A percentile compares a stretch with the other conserved stretches of the same genome.
phyloP scores from a whole-genome alignment of 2,888 invertebrate species.

The Noctua comes region DNA sequence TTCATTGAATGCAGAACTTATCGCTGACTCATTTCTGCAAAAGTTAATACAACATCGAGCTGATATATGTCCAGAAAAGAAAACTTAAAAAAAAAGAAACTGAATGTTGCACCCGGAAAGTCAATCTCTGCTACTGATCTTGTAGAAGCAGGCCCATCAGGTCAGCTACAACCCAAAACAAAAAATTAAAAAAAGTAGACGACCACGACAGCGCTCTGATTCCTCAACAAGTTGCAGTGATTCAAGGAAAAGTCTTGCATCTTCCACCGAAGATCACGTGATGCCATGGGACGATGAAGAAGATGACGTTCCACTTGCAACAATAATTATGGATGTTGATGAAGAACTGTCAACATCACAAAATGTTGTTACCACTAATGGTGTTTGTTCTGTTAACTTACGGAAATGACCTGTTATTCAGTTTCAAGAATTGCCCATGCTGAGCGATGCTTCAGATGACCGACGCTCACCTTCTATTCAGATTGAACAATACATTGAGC shows the following conservation, averaged over 20 bases:
- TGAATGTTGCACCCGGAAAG: slow-evolving; percentile 20
- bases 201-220: slow-evolving; percentile 15
- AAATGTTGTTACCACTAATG: too few relatives aligned
- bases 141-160: not conserved
- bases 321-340: not conserved
- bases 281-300: slow-evolving; percentile 17
- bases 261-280: slow-evolving; percentile 15
- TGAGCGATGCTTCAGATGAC: too few relatives aligned
- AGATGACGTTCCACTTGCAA: not conserved
- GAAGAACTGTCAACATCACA: not conserved
- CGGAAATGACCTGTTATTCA: too few relatives aligned
- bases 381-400: too few relatives aligned
- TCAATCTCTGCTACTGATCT: not conserved
- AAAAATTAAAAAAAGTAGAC: not conserved
- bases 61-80: slow-evolving; percentile 15
- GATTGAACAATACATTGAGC: not conserved
- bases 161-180: not conserved
- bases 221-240: slow-evolving; percentile 12
- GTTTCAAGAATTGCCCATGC: too few relatives aligned
- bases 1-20: not conserved
- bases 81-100: slow-evolving; percentile 18
- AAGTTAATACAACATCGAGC: not conserved
- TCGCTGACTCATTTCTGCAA: not conserved
- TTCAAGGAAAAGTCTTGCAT: slow-evolving; percentile 16
- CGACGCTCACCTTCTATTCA: not conserved